Evolutionary conservation across 2,113 vertebrate species (phyloP), one percentile per base, ranked within the genome.

Genomic region (Tylochromis polylepis): DNA sequence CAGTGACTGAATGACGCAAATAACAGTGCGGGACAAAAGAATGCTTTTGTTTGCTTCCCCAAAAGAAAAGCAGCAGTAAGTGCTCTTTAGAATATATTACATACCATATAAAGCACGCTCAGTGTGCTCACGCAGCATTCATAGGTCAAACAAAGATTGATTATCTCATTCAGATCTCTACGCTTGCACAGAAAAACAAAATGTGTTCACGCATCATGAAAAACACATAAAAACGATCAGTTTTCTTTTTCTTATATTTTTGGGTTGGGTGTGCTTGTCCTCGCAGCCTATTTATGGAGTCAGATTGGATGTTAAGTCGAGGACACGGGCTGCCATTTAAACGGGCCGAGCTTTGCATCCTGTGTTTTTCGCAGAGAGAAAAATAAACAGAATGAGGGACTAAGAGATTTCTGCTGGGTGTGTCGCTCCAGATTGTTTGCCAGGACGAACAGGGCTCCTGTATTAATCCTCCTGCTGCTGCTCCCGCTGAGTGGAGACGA

Each of bases 401-500:
- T 70, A 57, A 43, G 72, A 67, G 80, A 84, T 87, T 81, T 88
- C 72, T 89, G 75, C 14, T 75, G 87, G 77, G 81, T 86, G 88
- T 91, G 91, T 79, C 9, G 55, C 83, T 91, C 72, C 89, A 91
- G 87, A 90, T 92, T 90, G 89, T 93, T 88, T 91, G 77, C 59
- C 75, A 75, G 81, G 79, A 83, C 5, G 56, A 84, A 86, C 51
- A n/a, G 60, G 51, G 84, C 86, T 91, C 80, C 90, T 89, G 85
- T 60, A 83, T 87, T 92, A 94, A 93, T 94, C 91, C 91, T 90
- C 89, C 86, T 86, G 82, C 90, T 90, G 90, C 89, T 93, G 90
- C 88, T 85, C 82, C 91, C 87, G 92, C 88, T 92, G 88, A 72
- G 81, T 12, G 57, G 60, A 88, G 82, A 87, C 82, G 36, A 86